phyloP scores from a whole-genome alignment of 2,888 invertebrate genomes.

The Epinotia demarniana region DNA sequence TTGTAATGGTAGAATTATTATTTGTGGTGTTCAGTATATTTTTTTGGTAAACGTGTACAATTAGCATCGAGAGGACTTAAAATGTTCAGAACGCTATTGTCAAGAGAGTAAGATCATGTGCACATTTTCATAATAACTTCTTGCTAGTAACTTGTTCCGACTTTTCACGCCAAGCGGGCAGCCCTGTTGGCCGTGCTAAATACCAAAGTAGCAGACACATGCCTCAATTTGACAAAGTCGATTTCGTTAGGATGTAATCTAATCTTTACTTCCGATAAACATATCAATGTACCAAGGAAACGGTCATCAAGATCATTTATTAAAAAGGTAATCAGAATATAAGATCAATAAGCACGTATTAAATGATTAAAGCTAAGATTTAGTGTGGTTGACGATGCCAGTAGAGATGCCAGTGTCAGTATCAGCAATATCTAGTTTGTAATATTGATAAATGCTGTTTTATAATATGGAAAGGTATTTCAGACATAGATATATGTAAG shows the following conservation, averaged over 20 bases:
- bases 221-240: constrained; percentile 63
- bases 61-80: no score
- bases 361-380: constrained; percentile 28
- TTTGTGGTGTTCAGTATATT: no score
- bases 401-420: constrained; percentile 15
- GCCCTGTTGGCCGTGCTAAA: constrained; percentile 32
- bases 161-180: neutral
- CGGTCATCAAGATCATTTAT: constrained; percentile 29
- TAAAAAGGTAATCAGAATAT: constrained; percentile 30
- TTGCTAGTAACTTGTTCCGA: neutral
- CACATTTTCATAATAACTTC: no score
- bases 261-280: constrained; percentile 54
- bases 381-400: constrained; percentile 18
- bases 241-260: constrained; percentile 55
- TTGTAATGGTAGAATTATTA: no score
- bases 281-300: constrained; percentile 44
- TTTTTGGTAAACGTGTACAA: no score
- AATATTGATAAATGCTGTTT: constrained; percentile 5
- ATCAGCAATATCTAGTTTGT: constrained; percentile 8
- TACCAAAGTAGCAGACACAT: constrained; percentile 52
- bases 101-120: no score
- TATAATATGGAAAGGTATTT: neutral
- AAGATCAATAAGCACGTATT: constrained; percentile 18
- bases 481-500: neutral
- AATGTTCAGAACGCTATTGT: no score